Conservation (phyloP, 2,888 invertebrate genomes). For the Hypsopygia costalis region DNA sequence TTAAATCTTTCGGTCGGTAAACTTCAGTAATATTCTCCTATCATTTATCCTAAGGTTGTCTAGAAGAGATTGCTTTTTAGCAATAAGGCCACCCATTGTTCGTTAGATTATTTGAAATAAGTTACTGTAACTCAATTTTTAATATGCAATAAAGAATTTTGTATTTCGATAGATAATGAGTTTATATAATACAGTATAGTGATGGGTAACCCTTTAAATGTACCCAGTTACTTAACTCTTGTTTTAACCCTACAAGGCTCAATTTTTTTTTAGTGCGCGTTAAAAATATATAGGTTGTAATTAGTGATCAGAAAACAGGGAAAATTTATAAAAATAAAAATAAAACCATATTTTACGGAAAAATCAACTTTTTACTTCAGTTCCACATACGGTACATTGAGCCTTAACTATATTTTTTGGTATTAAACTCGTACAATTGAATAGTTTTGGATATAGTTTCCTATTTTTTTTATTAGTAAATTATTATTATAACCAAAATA, state of each 20-base stretch:
- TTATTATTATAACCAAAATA: background rate
- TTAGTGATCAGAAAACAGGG: background rate
- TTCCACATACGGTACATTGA: constrained; percentile 6
- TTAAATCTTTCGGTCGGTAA: no score
- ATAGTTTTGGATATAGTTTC: background rate
- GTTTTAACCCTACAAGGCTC: background rate
- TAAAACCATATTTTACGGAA: background rate
- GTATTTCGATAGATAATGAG: no score
- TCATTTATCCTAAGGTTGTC: no score
- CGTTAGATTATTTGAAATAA: no score
- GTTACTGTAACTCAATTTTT: no score
- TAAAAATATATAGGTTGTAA: background rate
- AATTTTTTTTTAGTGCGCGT: background rate
- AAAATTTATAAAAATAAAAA: background rate
- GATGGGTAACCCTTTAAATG: no score
- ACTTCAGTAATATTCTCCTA: no score
- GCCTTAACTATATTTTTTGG: constrained; percentile 3
- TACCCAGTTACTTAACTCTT: no score
- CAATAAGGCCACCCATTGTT: no score
- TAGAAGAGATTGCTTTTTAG: no score
- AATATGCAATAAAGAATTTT: no score
- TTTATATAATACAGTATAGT: no score
- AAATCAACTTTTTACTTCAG: constrained; percentile 6
- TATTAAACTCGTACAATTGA: background rate
- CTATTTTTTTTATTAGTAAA: background rate